A percentile compares a stretch with the other conserved stretches of the same genome.
These are phyloP conservation scores for Hafferia zeledoni DNA, from an alignment of 2,797 vertebrate species.

Conservation along the genomic window DNA sequence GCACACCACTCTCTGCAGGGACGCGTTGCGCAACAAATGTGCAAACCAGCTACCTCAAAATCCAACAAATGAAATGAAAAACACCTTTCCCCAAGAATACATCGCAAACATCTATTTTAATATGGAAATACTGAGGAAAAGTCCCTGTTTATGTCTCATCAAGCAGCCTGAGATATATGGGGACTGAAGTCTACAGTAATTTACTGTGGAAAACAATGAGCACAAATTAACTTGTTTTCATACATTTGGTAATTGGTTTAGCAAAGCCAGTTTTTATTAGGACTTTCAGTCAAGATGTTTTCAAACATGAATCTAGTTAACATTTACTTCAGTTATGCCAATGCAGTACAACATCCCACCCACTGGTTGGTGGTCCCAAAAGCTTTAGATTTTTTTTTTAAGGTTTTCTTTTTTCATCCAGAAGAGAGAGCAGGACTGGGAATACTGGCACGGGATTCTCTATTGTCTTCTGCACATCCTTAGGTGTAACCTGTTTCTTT, in stretches of 20 bases:
- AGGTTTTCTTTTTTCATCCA: not conserved
- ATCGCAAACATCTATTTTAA: not conserved
- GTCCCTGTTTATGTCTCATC: not conserved
- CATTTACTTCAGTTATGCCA: not conserved
- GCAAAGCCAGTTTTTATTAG: not conserved
- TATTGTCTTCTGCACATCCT: not conserved
- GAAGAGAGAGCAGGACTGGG: not conserved
- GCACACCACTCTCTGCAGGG: accelerated
- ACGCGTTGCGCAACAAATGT: not conserved
- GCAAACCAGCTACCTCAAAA: not conserved
- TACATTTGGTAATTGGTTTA: not conserved
- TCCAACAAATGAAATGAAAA: not conserved
- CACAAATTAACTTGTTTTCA: not conserved
- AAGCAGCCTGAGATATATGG: not conserved
- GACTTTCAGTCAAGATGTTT: not conserved
- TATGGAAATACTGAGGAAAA: not conserved
- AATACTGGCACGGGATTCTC: not conserved
- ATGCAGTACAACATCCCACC: not conserved
- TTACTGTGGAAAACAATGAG: not conserved
- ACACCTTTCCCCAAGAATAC: not conserved
- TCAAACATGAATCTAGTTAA: not conserved
- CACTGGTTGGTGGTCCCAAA: not conserved
- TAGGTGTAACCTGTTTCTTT: not conserved
- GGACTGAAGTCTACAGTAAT: not conserved
- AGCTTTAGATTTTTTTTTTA: not conserved